Evolutionary conservation across 1,140 invertebrate species (phyloP), one percentile per base, ranked within the genome.

Genomic region (Neelides sp.): DNA sequence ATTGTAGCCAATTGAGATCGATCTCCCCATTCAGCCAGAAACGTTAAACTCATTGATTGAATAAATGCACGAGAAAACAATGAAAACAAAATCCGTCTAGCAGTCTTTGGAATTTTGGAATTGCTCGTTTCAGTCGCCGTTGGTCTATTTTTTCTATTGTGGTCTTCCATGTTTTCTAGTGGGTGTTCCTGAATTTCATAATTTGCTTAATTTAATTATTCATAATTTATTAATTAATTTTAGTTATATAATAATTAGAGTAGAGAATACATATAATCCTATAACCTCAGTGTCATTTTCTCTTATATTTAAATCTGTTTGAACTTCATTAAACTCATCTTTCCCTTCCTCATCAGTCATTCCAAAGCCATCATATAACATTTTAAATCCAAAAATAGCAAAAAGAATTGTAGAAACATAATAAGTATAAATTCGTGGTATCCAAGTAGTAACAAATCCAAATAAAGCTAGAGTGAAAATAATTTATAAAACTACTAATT

Each of bases 1-100:
- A 98, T 94, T 0, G 93, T 98, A 2, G 92, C 88, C 26, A 98
- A 71, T 66, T 98, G 94, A 28, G 89, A 94, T 58, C 94, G 73
- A 71, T 98, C 94, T 7, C 94, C 94, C 93, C 93, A 98, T 73
- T 98, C 94, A 12, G 93, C 94, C 39, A 98, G 69, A 73, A 98
- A 97, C 3, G 92, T 98, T 63, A 98, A 75, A 1, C 88, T 88
- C 61, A 96, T 92, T 13, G 93, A 80, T 71, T 96, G 86, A 4
- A 94, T 68, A 49, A 92, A 79, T 52, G 91, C 79, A 49, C 82
- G 77, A n/a, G 85, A 81, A 10, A 87, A 66, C 45, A 74, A 64
- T 2, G 63, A 63, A 23, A 70, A 56, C 8, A 68, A 58, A 39
- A 17, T 39, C 12, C 47, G 4, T 39, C 24, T 45, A 15, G 19